Percentiles rank a stretch among this genome's conserved stretches.
Conservation (phyloP, 1,140 invertebrate species). For the Centruroides sculpturatus region DNA sequence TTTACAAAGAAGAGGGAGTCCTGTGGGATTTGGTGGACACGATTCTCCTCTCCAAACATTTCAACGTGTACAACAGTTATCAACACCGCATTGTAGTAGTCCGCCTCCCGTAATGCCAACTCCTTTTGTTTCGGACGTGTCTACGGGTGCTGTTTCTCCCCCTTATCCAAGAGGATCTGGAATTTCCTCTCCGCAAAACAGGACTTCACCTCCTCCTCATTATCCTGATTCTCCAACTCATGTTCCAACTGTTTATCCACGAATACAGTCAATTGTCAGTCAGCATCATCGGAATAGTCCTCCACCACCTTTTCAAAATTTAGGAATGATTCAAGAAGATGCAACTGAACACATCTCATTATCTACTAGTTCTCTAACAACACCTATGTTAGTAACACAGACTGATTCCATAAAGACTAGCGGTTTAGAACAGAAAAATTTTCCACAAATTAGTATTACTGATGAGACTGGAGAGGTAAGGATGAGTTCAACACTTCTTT, state of each 20-base stretch:
- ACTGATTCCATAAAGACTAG: constrained; percentile 2
- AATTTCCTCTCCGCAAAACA: constrained; percentile 4
- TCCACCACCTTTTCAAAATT: constrained; percentile 38
- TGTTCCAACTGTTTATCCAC: constrained; percentile 1
- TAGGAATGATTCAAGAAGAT: constrained; percentile 73
- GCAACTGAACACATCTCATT: constrained; percentile 35
- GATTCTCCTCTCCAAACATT: constrained; percentile 18
- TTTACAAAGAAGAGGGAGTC: constrained; percentile 26
- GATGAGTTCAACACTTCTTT: background rate
- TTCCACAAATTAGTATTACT: constrained; percentile 75
- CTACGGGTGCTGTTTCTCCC: background rate
- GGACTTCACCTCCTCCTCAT: constrained; percentile 11
- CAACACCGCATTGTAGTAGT: constrained; percentile 12
- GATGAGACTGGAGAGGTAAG: constrained; percentile 52
- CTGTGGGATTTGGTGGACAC: constrained; percentile 10
- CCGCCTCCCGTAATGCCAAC: constrained; percentile 1
- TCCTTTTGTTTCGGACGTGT: constrained; percentile 3
- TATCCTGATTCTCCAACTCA: constrained; percentile 12
- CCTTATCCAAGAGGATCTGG: constrained; percentile 1
- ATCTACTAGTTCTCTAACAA: background rate
- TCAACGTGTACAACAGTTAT: constrained; percentile 14
- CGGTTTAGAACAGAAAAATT: constrained; percentile 19
- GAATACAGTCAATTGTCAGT: background rate
- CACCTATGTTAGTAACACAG: background rate
- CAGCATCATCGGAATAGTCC: constrained; percentile 30